These are phyloP conservation scores for Siniperca knerii DNA, from an alignment of 2,113 vertebrate species.

Conservation along the genomic window DNA sequence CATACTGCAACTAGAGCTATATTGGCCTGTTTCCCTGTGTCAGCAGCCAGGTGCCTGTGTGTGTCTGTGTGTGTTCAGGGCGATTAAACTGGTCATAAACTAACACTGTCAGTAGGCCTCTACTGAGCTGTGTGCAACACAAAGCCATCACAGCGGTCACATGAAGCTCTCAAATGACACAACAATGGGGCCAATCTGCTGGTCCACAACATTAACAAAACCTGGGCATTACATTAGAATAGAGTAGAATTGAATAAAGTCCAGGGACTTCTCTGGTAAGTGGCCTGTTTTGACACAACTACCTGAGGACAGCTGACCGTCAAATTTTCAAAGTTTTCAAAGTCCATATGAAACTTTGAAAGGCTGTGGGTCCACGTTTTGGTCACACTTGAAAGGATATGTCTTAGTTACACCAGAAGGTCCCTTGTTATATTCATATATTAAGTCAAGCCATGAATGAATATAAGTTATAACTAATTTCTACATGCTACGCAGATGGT, in stretches of 20 bases:
- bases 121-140: slow-evolving; percentile 34
- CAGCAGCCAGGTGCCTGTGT: slow-evolving; percentile 21
- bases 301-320: background rate
- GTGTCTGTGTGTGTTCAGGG: slow-evolving; percentile 16
- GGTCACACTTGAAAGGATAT: background rate
- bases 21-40: slow-evolving; percentile 21
- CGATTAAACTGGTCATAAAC: slow-evolving; percentile 37
- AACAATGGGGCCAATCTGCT: slow-evolving; percentile 61
- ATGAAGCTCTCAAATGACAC: slow-evolving; percentile 58
- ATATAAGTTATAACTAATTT: background rate
- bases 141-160: slow-evolving; percentile 62
- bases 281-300: background rate
- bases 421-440: background rate
- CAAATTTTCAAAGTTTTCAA: background rate
- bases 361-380: background rate
- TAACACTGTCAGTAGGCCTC: slow-evolving; percentile 35
- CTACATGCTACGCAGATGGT: background rate
- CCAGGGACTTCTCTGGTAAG: background rate
- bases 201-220: slow-evolving; percentile 35
- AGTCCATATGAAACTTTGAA: background rate
- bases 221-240: background rate
- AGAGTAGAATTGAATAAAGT: background rate
- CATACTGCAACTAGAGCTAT: background rate
- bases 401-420: background rate
- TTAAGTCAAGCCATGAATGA: background rate